phyloP scores from a whole-genome alignment of 2,113 vertebrate species.

The Petrocephalus zakoni region DNA sequence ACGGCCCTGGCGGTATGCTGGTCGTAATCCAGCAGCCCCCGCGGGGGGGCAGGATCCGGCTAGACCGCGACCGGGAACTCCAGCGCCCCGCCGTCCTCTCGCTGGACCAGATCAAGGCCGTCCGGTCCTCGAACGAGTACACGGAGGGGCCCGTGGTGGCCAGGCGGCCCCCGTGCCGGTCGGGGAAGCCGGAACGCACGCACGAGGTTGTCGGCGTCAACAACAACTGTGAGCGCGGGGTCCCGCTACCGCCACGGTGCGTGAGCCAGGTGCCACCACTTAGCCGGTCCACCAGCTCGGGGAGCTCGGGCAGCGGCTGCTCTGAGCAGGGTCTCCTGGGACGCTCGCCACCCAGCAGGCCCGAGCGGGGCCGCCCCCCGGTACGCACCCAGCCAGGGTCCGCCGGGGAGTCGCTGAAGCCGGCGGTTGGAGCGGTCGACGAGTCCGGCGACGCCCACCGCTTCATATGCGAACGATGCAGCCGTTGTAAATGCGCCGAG shows the following conservation, averaged over 20 bases:
- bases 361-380: conserved; percentile 48
- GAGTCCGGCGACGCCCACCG: conserved; percentile 61
- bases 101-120: conserved; percentile 93
- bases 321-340: conserved; percentile 85
- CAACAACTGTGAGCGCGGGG: conserved; percentile 67
- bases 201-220: conserved; percentile 87
- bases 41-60: conserved; percentile 72
- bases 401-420: conserved; percentile 72
- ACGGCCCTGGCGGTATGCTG: conserved; percentile 77
- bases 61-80: conserved; percentile 77
- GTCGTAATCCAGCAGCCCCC: conserved; percentile 83
- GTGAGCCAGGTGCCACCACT: conserved; percentile 64
- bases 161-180: conserved; percentile 64
- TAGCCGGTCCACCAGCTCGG: conserved; percentile 87
- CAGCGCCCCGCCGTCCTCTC: conserved; percentile 77
- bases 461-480: conserved; percentile 90
- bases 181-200: conserved; percentile 87
- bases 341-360: conserved; percentile 65
- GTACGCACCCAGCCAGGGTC: conserved; percentile 78
- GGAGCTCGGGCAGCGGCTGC: conserved; percentile 84
- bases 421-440: conserved; percentile 65
- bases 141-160: conserved; percentile 83
- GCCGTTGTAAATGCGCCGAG: conserved; percentile 88
- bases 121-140: conserved; percentile 92
- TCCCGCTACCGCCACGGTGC: conserved; percentile 50